Evolutionary conservation across 1,140 invertebrate species (phyloP).

Genomic region (Thaumatotibia leucotreta): DNA sequence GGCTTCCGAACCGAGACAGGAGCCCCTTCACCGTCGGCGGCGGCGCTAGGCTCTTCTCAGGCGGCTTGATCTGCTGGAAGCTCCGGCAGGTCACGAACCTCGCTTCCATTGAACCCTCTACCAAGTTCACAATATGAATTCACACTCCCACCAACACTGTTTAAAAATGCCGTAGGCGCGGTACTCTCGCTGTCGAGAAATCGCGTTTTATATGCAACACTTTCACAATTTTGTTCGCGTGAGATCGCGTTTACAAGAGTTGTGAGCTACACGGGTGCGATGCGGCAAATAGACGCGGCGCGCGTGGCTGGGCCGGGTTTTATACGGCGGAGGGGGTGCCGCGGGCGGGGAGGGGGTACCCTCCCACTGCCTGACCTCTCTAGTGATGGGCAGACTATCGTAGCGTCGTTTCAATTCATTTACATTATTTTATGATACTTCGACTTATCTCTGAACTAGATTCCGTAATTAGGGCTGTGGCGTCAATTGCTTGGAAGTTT

Average conservation of each 20-base stretch:
- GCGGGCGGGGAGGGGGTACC: slow-evolving; percentile 30
- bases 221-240: slow-evolving; percentile 70
- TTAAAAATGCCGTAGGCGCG: slow-evolving; percentile 18
- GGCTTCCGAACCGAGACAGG: slow-evolving; percentile 74
- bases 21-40: slow-evolving; percentile 68
- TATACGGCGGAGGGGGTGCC: slow-evolving; percentile 43
- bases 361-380: slow-evolving; percentile 33
- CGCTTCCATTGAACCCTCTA: slow-evolving; percentile 75
- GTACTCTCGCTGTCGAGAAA: slow-evolving; percentile 66
- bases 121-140: slow-evolving; percentile 50
- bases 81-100: slow-evolving; percentile 76
- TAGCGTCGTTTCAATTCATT: not conserved
- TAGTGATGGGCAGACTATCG: slow-evolving; percentile 36
- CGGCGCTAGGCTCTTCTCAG: slow-evolving; percentile 69
- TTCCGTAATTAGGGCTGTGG: not conserved
- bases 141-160: slow-evolving; percentile 42
- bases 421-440: not conserved
- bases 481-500: not conserved
- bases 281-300: slow-evolving; percentile 59
- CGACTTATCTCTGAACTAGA: not conserved
- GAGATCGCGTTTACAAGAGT: slow-evolving; percentile 33
- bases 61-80: slow-evolving; percentile 74
- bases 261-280: slow-evolving; percentile 47
- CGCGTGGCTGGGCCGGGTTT: slow-evolving; percentile 46
- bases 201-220: slow-evolving; percentile 54